Conservation (phyloP, 2,888 invertebrate species). For the Aradus depressus region DNA sequence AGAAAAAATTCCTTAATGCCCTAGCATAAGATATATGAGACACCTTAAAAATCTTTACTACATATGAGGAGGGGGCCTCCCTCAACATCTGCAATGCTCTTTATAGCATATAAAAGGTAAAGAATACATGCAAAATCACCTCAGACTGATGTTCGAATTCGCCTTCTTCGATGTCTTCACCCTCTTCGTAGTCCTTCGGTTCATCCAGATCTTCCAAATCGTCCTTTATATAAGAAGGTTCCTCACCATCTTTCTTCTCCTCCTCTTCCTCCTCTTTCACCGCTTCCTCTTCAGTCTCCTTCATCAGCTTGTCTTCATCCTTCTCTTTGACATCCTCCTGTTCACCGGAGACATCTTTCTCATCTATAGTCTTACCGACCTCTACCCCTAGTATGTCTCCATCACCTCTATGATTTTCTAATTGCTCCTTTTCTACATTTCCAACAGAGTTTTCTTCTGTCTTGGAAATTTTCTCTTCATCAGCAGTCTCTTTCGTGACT, state of each 20-base stretch:
- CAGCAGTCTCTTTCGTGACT: constrained; percentile 11
- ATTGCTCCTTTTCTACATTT: constrained; percentile 6
- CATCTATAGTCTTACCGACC: background rate
- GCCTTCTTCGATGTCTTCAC: constrained; percentile 11
- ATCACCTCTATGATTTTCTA: background rate
- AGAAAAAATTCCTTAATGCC: too few relatives aligned
- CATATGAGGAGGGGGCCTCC: too few relatives aligned
- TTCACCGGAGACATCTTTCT: constrained; percentile 1
- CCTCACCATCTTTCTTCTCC: constrained; percentile 7
- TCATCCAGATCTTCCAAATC: constrained; percentile 16
- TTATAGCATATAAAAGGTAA: too few relatives aligned
- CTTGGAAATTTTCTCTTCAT: constrained; percentile 17
- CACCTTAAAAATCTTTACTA: too few relatives aligned
- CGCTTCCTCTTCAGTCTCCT: constrained; percentile 23
- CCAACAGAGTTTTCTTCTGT: constrained; percentile 28
- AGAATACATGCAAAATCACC: too few relatives aligned
- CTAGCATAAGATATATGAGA: too few relatives aligned
- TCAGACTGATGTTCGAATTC: constrained; percentile 6
- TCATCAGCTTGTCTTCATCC: constrained; percentile 4
- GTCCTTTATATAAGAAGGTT: constrained; percentile 6
- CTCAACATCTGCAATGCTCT: too few relatives aligned
- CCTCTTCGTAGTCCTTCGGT: constrained; percentile 18
- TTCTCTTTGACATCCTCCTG: background rate
- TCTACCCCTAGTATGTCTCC: background rate
- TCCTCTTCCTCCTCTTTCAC: constrained; percentile 32